Evolutionary conservation across 2,113 vertebrate genomes (phyloP), one percentile per base, ranked within the genome.

Genomic region (Ramphastos sulfuratus): DNA sequence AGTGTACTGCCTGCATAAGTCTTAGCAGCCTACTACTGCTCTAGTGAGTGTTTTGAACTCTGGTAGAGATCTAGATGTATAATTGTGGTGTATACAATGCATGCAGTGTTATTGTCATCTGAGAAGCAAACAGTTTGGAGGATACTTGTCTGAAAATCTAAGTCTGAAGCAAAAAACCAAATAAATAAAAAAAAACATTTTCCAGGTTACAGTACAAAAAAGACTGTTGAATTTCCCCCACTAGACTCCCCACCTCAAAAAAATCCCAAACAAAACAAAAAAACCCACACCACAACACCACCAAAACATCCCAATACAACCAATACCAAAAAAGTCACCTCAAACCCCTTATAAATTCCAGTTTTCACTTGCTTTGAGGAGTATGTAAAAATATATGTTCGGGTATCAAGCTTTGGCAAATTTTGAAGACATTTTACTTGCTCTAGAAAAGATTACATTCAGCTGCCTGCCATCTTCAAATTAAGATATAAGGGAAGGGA

Each of bases 61-160:
- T 76, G 18, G 11, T 12, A 28, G 7, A 25, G 31, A 70, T 74
- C 18, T 42, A 84, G 19, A 5, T 42, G 7, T 33, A 50, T 31
- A 63, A 46, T 15, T 23, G 39, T 27, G 5, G 4, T n/a, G 9
- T 58, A 61, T 1, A 0, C 5, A 83, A 50, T 9, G 30, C 1
- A 3, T 16, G 21, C 5, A 3, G 10, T 28, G n/a, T 7, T 48
- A 44, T 86, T 54, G 37, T 75, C 4, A 6, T 44, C 24, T 64
- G 7, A 89, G 21, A 70, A 86, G 30, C 2, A 74, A 24, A 19
- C 4, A 66, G 35, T 85, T 78, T 71, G 10, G 3, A 77, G 5
- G 28, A 59, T 37, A 19, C 15, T 87, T 33, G 5, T 9, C 54
- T 87, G 52, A 74, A 74, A 82, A 66, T 6, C 4, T 35, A 72